phyloP scores from a whole-genome alignment of 2,797 vertebrate genomes.

The Eurystomus glaucurus region DNA sequence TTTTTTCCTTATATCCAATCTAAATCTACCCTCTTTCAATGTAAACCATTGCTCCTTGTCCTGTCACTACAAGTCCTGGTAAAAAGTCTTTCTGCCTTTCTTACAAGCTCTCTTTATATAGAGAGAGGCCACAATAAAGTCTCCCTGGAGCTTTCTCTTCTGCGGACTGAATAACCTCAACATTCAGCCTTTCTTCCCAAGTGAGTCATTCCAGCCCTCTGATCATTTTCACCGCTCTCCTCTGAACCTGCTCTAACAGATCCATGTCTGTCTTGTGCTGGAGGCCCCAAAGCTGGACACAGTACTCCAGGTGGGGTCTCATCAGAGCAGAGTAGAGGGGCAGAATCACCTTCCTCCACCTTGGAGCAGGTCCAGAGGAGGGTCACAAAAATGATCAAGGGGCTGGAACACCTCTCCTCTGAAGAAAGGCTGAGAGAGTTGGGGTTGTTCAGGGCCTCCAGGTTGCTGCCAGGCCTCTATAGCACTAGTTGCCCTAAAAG shows the following conservation, averaged over 20 bases:
- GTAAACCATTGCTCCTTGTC: background rate
- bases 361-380: background rate
- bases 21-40: background rate
- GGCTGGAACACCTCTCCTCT: background rate
- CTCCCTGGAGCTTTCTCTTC: background rate
- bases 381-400: background rate
- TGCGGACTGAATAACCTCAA: background rate
- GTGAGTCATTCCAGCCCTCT: background rate
- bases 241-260: background rate
- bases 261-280: background rate
- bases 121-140: background rate
- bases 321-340: accelerated
- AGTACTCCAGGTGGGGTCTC: background rate
- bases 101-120: background rate
- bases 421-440: background rate
- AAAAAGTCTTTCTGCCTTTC: background rate
- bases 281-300: accelerated
- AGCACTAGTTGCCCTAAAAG: background rate
- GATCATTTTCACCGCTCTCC: background rate
- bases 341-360: background rate
- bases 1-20: background rate
- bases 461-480: background rate
- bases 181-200: background rate
- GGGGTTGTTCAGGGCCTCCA: background rate
- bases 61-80: background rate